These are phyloP conservation scores for Diarsia rubi DNA, from an alignment of 2,888 invertebrate species.

Conservation along the genomic window DNA sequence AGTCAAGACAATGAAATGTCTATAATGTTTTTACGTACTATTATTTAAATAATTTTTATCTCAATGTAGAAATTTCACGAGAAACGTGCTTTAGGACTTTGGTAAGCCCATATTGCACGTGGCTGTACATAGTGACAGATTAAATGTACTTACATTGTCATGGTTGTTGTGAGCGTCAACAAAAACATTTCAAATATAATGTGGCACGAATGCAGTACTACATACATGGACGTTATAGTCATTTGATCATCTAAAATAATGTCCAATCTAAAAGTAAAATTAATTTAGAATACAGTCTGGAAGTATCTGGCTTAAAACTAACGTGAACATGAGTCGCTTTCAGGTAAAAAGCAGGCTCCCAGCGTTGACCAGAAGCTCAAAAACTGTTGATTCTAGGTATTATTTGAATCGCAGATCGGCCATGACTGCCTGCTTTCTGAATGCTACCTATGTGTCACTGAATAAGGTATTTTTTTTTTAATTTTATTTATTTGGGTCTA, in stretches of 20 bases:
- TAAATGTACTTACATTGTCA: background rate
- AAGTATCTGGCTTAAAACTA: slow-evolving; percentile 10
- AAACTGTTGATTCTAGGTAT: background rate
- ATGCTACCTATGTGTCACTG: too few relatives aligned
- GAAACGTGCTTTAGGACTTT: background rate
- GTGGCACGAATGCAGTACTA: slow-evolving; percentile 20
- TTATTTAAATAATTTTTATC: background rate
- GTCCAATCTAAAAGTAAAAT: slow-evolving; percentile 2
- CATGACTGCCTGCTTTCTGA: background rate
- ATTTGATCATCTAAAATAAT: background rate
- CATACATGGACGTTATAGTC: background rate
- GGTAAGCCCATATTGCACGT: background rate
- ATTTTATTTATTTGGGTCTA: too few relatives aligned
- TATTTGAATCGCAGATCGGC: background rate
- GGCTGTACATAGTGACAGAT: background rate
- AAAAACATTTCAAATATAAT: slow-evolving; percentile 14
- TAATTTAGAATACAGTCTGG: slow-evolving; percentile 34
- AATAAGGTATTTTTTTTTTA: too few relatives aligned
- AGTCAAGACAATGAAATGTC: background rate
- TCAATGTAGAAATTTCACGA: background rate
- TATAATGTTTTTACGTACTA: background rate
- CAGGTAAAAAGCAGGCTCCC: background rate
- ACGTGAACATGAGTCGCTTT: background rate
- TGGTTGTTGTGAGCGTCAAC: too few relatives aligned
- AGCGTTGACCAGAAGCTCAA: background rate